Percentiles rank a stretch among this genome's conserved stretches.
phyloP scores from a whole-genome alignment of 2,888 invertebrate genomes.

The Polydrusus pterygomalis region DNA sequence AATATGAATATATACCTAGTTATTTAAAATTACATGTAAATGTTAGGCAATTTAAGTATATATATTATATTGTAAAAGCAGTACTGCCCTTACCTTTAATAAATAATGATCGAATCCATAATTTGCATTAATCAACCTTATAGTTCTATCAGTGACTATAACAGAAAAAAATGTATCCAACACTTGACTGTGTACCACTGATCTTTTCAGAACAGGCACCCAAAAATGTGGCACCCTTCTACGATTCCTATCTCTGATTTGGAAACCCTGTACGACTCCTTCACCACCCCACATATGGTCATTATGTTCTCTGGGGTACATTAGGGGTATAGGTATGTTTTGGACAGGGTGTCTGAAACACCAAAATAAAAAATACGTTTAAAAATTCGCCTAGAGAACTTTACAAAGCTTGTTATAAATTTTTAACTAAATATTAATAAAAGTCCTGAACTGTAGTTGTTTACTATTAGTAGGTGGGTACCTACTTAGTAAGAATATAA shows the following conservation, averaged over 20 bases:
- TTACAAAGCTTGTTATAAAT: too few species aligned
- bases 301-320: conserved; percentile 86
- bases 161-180: conserved; percentile 89
- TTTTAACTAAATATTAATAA: too few species aligned
- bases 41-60: too few species aligned
- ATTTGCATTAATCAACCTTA: conserved; percentile 89
- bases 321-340: conserved; percentile 84
- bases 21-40: too few species aligned
- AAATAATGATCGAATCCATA: conserved; percentile 97
- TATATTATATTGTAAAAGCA: too few species aligned
- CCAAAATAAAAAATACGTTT: conserved; percentile 3
- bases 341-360: conserved; percentile 78
- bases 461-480: too few species aligned
- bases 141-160: conserved; percentile 88
- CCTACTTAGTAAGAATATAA: too few species aligned
- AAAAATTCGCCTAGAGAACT: not conserved
- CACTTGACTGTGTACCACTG: conserved; percentile 93
- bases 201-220: conserved; percentile 87
- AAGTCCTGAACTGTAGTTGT: not conserved
- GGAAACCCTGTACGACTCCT: conserved; percentile 90
- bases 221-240: conserved; percentile 89
- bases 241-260: conserved; percentile 74
- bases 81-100: conserved; percentile 77
- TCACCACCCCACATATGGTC: conserved; percentile 98
- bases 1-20: too few species aligned